phyloP scores from a whole-genome alignment of 2,113 vertebrate genomes.

The Anhinga rufa region DNA sequence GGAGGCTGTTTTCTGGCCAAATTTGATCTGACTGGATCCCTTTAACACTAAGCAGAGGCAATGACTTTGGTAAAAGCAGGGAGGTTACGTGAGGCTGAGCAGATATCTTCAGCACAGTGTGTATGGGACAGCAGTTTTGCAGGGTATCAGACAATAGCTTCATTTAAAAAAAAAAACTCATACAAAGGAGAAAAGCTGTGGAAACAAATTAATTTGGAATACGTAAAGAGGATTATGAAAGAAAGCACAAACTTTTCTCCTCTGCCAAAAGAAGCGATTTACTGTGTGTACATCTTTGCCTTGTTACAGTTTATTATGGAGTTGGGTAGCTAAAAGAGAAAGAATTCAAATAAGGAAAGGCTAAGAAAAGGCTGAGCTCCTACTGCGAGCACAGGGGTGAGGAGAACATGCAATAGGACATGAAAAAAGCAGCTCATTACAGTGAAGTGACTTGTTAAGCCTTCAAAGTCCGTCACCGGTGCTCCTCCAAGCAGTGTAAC shows the following conservation, averaged over 20 bases:
- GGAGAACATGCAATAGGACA: constrained; percentile 21
- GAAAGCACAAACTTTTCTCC: constrained; percentile 37
- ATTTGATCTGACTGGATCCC: neutral
- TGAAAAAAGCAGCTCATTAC: constrained; percentile 19
- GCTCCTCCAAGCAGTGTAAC: constrained; percentile 36
- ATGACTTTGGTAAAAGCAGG: neutral
- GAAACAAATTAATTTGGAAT: constrained; percentile 54
- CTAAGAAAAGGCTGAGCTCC: constrained; percentile 15
- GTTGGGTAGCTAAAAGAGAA: constrained; percentile 40
- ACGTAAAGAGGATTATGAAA: constrained; percentile 44
- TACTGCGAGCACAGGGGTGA: neutral
- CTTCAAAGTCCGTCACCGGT: constrained; percentile 21
- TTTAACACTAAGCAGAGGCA: neutral
- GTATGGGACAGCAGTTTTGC: constrained; percentile 10
- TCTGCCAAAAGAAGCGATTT: neutral
- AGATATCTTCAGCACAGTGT: neutral
- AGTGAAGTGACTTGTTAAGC: constrained; percentile 14
- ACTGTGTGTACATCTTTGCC: neutral
- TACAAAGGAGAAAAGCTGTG: constrained; percentile 25
- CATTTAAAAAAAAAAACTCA: neutral
- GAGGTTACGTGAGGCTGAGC: neutral
- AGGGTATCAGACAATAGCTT: neutral
- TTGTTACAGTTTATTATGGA: constrained; percentile 32
- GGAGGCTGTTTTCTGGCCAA: neutral
- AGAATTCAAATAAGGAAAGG: constrained; percentile 44